Evolutionary conservation across 23 tunicate genomes (phyloP).

Genomic region (Oikopleura dioica): DNA sequence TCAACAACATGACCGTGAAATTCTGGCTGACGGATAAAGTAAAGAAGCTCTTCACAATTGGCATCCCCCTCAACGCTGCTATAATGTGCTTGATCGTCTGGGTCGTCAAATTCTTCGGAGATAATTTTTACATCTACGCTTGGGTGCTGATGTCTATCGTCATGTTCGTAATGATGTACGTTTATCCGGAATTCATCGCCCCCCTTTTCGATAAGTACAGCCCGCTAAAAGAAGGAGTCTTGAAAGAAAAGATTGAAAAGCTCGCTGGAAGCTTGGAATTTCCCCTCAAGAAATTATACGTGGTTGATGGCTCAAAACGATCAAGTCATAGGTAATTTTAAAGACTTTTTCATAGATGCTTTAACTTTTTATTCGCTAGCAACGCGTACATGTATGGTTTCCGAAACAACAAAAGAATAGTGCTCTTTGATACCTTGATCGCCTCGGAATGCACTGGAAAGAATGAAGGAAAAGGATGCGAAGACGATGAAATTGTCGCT

Average conservation of each 20-base stretch:
- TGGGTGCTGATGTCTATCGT: slow-evolving; percentile 45
- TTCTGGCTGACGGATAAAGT: slow-evolving; percentile 57
- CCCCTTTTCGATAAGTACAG: slow-evolving; percentile 81
- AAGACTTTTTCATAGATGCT: no score
- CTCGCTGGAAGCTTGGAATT: slow-evolving; percentile 48
- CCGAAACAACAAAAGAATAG: slow-evolving; percentile 82
- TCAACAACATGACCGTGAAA: slow-evolving; percentile 87
- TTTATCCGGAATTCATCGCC: slow-evolving; percentile 86
- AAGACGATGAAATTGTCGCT: slow-evolving; percentile 81
- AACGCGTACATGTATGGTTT: slow-evolving; percentile 99
- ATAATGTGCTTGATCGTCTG: slow-evolving; percentile 21
- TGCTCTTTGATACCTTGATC: slow-evolving; percentile 63
- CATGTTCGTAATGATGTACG: slow-evolving; percentile 49
- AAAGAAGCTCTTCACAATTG: slow-evolving; percentile 14
- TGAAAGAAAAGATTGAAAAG: slow-evolving; percentile 57
- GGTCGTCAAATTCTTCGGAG: slow-evolving; percentile 52
- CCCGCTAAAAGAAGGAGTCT: slow-evolving; percentile 78
- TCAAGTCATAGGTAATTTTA: slow-evolving; percentile 94
- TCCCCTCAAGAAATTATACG: slow-evolving; percentile 68
- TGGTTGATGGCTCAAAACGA: slow-evolving; percentile 92
- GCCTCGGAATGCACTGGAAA: slow-evolving; percentile 18
- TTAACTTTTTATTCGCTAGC: no score
- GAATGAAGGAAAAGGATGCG: slow-evolving; percentile 74
- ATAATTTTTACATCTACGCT: slow-evolving; percentile 63
- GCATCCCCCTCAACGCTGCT: slow-evolving; percentile 34